phyloP scores from a whole-genome alignment of 2,797 vertebrate genomes.

The Aotus griseimembra region DNA sequence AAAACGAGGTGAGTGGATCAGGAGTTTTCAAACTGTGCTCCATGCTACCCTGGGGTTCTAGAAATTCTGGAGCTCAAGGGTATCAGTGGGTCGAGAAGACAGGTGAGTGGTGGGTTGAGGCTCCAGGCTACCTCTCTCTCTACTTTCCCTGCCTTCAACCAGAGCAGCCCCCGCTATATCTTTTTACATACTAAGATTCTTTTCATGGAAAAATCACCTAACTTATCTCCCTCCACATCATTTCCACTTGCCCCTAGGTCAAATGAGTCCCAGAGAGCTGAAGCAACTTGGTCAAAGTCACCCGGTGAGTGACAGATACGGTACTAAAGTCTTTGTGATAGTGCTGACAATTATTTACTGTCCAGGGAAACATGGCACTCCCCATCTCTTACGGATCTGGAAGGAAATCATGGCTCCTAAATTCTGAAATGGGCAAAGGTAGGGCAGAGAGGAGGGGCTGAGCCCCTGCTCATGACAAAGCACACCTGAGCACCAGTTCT shows the following conservation, averaged over 20 bases:
- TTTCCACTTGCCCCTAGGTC: not conserved
- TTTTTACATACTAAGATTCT: not conserved
- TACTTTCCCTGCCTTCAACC: not conserved
- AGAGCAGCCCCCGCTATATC: not conserved
- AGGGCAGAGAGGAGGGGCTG: not conserved
- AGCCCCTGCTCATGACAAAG: not conserved
- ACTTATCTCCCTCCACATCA: not conserved
- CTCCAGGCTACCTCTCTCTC: not conserved
- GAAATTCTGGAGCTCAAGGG: not conserved
- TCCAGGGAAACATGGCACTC: not conserved
- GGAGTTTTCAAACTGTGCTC: not conserved
- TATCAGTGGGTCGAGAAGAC: not conserved
- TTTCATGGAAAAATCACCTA: conserved; percentile 38
- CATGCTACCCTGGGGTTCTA: not conserved
- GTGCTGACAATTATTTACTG: not conserved
- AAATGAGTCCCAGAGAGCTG: not conserved
- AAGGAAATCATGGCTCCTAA: not conserved
- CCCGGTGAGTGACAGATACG: not conserved
- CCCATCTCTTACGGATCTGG: not conserved
- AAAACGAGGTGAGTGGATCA: not conserved
- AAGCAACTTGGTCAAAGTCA: not conserved
- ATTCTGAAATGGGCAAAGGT: conserved; percentile 1
- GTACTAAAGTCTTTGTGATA: not conserved
- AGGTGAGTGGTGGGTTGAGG: not conserved
- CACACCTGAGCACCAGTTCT: not conserved